Percentiles rank a stretch among this genome's conserved stretches.
Evolutionary conservation across 2,888 invertebrate genomes (phyloP).

Genomic region (Drosophila leonis): DNA sequence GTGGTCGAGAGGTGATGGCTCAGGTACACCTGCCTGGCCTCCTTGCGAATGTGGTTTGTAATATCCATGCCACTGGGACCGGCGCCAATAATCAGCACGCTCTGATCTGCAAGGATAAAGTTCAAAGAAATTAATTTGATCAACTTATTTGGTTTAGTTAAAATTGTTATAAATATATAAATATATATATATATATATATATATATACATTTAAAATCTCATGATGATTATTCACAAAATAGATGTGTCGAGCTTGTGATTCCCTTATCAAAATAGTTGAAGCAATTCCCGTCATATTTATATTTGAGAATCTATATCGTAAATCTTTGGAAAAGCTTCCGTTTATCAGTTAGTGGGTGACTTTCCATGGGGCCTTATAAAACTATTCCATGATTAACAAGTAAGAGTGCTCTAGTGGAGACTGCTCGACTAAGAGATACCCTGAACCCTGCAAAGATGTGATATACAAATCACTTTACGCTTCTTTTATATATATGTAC

Average conservation of each 20-base stretch:
- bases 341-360: conserved; percentile 35
- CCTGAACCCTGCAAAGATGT: too few relatives aligned
- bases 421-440: too few relatives aligned
- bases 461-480: too few relatives aligned
- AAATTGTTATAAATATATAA: too few relatives aligned
- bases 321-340: conserved; percentile 1
- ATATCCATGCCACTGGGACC: conserved; percentile 94
- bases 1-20: conserved; percentile 88
- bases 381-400: conserved; percentile 18
- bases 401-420: too few relatives aligned
- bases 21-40: conserved; percentile 88
- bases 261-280: conserved; percentile 8
- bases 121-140: background rate
- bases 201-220: background rate
- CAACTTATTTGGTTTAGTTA: too few relatives aligned
- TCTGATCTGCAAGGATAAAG: conserved; percentile 85
- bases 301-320: background rate
- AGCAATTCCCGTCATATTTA: conserved; percentile 1
- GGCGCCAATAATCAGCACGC: conserved; percentile 93
- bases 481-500: too few relatives aligned
- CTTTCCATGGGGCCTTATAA: conserved; percentile 2
- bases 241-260: background rate
- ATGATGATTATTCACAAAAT: background rate
- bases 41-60: conserved; percentile 88
- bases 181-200: too few relatives aligned